These are phyloP conservation scores for Melitaea athalia DNA, from an alignment of 2,888 invertebrate species.

Conservation along the genomic window DNA sequence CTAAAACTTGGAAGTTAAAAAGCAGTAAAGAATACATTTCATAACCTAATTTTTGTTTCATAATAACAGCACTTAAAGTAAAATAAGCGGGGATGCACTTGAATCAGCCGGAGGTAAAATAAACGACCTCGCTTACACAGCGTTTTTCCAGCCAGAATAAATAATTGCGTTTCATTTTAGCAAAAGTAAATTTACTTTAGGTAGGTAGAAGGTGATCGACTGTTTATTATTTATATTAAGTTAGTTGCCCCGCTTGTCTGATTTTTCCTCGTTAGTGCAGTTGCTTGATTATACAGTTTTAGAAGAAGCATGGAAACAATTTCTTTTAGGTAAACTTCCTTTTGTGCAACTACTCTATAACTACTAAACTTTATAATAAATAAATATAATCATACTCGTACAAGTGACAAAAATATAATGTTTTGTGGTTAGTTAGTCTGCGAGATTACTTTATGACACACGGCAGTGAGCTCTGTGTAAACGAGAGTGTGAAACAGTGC, in stretches of 20 bases:
- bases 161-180: constrained; percentile 20
- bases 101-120: constrained; percentile 1
- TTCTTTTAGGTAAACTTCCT: too few relatives aligned
- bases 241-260: background rate
- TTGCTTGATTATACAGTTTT: too few relatives aligned
- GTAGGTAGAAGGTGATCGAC: background rate
- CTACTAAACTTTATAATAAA: too few relatives aligned
- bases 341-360: too few relatives aligned
- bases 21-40: background rate
- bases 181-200: constrained; percentile 1
- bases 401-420: too few relatives aligned
- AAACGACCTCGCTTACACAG: constrained; percentile 7
- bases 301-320: too few relatives aligned
- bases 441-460: too few relatives aligned
- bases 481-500: too few relatives aligned
- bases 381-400: too few relatives aligned
- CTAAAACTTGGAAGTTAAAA: too few relatives aligned
- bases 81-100: constrained; percentile 1
- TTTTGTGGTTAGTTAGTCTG: too few relatives aligned
- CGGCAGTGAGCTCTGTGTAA: too few relatives aligned
- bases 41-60: constrained; percentile 1
- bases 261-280: background rate
- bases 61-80: constrained; percentile 14
- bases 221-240: constrained; percentile 4
- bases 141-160: constrained; percentile 23